Conservation (phyloP, 1,140 invertebrate species). For the honey bee (Apis mellifera) region DNA sequence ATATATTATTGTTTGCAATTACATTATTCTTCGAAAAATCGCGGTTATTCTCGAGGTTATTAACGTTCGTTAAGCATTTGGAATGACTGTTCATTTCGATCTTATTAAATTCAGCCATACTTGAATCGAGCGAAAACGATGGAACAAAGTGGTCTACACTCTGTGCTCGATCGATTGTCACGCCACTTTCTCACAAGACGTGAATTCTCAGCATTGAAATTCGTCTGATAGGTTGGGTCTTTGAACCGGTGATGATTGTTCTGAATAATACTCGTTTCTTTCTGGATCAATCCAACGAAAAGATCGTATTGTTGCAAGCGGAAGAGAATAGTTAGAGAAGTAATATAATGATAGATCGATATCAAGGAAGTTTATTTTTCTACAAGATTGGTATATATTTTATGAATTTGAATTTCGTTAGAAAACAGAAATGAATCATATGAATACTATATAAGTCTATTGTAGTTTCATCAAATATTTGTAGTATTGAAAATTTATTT, state of each 20-base stretch:
- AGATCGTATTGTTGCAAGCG: background rate
- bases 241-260: background rate
- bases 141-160: slow-evolving; percentile 2
- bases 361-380: no score
- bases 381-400: no score
- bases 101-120: background rate
- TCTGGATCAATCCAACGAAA: background rate
- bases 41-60: background rate
- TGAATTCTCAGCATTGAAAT: slow-evolving; percentile 5
- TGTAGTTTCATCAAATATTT: no score
- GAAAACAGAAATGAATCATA: no score
- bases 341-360: background rate
- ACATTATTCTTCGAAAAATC: background rate
- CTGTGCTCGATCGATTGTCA: slow-evolving; percentile 17
- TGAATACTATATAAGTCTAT: no score
- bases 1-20: rapidly evolving
- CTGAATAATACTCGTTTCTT: background rate
- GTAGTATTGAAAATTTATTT: no score
- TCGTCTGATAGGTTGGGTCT: background rate
- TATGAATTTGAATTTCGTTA: no score
- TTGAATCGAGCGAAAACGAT: slow-evolving; percentile 21
- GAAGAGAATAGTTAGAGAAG: background rate
- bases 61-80: background rate
- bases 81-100: background rate
- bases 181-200: slow-evolving; percentile 4